A percentile compares a stretch with the other conserved stretches of the same genome.
These are phyloP conservation scores for Ferdinandea cuprea DNA, from an alignment of 2,888 invertebrate genomes.

Conservation along the genomic window DNA sequence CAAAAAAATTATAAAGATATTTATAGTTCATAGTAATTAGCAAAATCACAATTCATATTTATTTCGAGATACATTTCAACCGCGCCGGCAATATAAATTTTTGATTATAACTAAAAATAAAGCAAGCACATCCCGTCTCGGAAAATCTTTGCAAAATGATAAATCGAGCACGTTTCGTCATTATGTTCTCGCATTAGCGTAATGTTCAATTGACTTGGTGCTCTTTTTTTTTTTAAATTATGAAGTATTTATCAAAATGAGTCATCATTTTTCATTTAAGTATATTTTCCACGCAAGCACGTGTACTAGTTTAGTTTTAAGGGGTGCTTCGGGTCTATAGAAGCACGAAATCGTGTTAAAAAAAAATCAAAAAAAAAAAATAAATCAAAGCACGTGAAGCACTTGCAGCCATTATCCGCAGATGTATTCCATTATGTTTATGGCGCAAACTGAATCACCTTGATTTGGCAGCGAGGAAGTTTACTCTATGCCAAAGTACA, in stretches of 20 bases:
- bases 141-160: background rate
- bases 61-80: background rate
- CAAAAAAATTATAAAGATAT: conserved; percentile 31
- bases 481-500: conserved; percentile 51
- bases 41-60: conserved; percentile 4
- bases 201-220: conserved; percentile 33
- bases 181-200: conserved; percentile 33
- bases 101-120: conserved; percentile 24
- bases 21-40: conserved; percentile 24
- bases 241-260: conserved; percentile 1
- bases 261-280: conserved; percentile 1
- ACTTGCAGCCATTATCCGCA: conserved; percentile 29
- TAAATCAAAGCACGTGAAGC: conserved; percentile 55
- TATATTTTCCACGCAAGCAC: conserved; percentile 30
- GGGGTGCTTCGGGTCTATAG: background rate
- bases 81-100: conserved; percentile 20
- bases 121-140: background rate
- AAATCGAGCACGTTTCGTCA: conserved; percentile 32
- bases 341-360: conserved; percentile 34
- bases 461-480: conserved; percentile 35
- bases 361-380: too few relatives aligned
- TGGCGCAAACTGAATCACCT: conserved; percentile 51
- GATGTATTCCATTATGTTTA: conserved; percentile 24
- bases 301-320: conserved; percentile 12
- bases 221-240: conserved; percentile 1